Evolutionary conservation across 1,140 invertebrate genomes (phyloP), one percentile per base, ranked within the genome.

Genomic region (Coptotermes formosanus): DNA sequence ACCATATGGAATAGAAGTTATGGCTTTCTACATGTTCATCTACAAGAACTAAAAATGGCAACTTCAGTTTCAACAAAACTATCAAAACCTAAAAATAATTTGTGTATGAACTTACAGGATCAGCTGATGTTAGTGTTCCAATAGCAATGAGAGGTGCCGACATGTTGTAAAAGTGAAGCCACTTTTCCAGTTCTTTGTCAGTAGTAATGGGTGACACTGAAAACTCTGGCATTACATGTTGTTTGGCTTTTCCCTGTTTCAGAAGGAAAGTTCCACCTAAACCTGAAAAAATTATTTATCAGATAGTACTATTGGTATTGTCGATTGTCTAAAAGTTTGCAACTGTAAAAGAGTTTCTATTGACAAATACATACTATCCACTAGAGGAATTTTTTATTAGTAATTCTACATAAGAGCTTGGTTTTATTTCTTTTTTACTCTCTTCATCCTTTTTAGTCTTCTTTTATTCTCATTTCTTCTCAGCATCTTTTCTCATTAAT

Each of bases 181-280:
- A 99, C 64, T 95, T 91, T 89, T 98, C 95, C 6, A 99, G 92
- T 88, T 96, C 94, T 25, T 93, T 92, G 87, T 97, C 94, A 59
- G 91, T 94, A 83, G 93, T 92, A 38, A 99, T 89, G 2, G 97
- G 95, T 21, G 90, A 93, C 86, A 91, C 91, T 6, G 96, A 96
- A 91, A 99, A 99, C 90, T 98, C 96, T 82, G 96, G 95, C 98
- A 99, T 99, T 85, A 99, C 94, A 90, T 99, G 98, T 89, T 97
- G 94, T 89, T 97, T 97, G 0, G 94, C 96, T 90, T 95, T 95
- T 1, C 98, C 97, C 88, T 94, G 92, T 88, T 94, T 94, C 82
- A 99, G 90, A 25, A 98, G 86, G 91, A 99, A 99, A 59, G 95
- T 93, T 87, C 98, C 98, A 83, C 97, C 98, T n/a, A 99, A 89